Evolutionary conservation across 2,113 vertebrate genomes (phyloP).

Genomic region (Albula goreensis): DNA sequence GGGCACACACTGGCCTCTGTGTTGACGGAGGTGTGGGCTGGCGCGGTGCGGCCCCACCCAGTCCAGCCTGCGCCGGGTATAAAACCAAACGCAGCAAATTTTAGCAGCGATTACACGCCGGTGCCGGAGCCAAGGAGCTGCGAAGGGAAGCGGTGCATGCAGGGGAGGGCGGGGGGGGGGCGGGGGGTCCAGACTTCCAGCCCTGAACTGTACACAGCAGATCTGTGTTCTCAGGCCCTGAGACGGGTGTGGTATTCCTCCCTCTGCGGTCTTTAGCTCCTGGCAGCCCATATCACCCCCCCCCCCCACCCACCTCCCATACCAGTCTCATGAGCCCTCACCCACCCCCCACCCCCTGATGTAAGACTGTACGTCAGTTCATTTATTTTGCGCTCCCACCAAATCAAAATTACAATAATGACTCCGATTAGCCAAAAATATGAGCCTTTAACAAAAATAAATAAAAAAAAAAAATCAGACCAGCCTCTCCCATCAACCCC

Average conservation of each 20-base stretch:
- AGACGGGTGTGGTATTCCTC: too few relatives aligned
- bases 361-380: background rate
- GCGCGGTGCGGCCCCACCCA: background rate
- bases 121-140: slow-evolving; percentile 1
- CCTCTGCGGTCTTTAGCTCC: background rate
- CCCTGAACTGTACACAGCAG: background rate
- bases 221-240: background rate
- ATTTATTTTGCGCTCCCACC: background rate
- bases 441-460: background rate
- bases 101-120: slow-evolving; percentile 8
- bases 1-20: background rate
- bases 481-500: background rate
- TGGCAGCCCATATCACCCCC: background rate
- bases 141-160: background rate
- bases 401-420: background rate
- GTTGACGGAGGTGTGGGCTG: background rate
- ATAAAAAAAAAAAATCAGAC: background rate
- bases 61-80: slow-evolving; percentile 3
- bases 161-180: background rate
- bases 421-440: background rate
- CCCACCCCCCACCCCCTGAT: background rate
- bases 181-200: background rate
- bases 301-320: too few relatives aligned
- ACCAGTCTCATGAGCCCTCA: background rate
- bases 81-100: slow-evolving; percentile 28